phyloP scores from a whole-genome alignment of 2,888 invertebrate genomes.

The Papilio gigon region DNA sequence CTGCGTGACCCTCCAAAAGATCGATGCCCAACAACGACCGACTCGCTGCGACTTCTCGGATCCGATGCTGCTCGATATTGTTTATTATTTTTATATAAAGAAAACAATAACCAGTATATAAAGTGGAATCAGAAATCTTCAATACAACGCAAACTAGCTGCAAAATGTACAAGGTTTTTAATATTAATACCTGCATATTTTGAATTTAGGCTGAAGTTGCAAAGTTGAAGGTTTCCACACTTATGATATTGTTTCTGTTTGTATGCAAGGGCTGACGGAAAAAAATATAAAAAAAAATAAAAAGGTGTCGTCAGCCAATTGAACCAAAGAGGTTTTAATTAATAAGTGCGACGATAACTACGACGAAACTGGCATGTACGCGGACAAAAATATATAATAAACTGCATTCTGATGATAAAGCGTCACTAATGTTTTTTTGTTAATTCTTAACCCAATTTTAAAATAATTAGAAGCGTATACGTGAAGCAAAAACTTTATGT shows the following conservation, averaged over 20 bases:
- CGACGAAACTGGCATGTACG: constrained; percentile 71
- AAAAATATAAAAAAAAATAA: constrained; percentile 60
- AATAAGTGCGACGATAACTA: constrained; percentile 62
- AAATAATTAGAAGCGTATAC: no score
- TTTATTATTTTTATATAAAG: constrained; percentile 78
- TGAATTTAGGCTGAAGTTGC: constrained; percentile 76
- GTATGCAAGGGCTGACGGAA: constrained; percentile 64
- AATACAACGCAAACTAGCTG: constrained; percentile 69
- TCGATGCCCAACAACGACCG: constrained; percentile 41
- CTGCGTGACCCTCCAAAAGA: constrained; percentile 73
- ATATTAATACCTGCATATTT: constrained; percentile 63
- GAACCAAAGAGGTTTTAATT: constrained; percentile 70
- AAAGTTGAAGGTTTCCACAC: constrained; percentile 79
- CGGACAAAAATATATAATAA: constrained; percentile 70
- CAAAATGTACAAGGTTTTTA: constrained; percentile 58
- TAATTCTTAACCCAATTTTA: no score
- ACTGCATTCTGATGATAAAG: constrained; percentile 74
- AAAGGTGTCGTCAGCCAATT: constrained; percentile 67
- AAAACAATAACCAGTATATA: constrained; percentile 73
- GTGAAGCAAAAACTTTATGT: no score
- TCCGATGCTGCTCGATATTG: constrained; percentile 69
- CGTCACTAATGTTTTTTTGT: no score
- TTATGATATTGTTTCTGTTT: constrained; percentile 72
- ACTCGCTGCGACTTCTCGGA: constrained; percentile 53
- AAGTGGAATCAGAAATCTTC: constrained; percentile 75